phyloP scores from a whole-genome alignment of 2,797 vertebrate genomes.

The Pseudotriccus pelzelni region DNA sequence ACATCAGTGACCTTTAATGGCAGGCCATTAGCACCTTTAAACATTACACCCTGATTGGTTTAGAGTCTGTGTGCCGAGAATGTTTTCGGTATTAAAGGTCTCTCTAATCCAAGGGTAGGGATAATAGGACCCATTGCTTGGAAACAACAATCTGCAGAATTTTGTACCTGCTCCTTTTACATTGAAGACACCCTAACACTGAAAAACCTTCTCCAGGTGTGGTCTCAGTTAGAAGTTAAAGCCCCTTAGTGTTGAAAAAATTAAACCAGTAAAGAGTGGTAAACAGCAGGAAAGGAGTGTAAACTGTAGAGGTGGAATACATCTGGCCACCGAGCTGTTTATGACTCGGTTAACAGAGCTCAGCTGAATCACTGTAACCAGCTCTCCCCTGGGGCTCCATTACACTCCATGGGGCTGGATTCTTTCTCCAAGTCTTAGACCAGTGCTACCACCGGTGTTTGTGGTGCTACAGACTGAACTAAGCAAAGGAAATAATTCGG shows the following conservation, averaged over 20 bases:
- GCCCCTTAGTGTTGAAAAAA: not conserved
- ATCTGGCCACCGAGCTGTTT: not conserved
- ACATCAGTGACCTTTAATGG: conserved; percentile 61
- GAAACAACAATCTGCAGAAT: conserved; percentile 4
- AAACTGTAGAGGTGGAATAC: not conserved
- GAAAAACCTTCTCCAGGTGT: not conserved
- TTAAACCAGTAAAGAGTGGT: not conserved
- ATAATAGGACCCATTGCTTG: conserved; percentile 3
- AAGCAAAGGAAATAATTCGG: not conserved
- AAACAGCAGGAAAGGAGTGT: conserved; percentile 1
- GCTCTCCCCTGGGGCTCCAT: not conserved
- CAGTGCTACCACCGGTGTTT: too few species aligned
- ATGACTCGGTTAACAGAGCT: not conserved
- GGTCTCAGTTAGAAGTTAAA: not conserved
- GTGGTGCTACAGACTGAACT: not conserved
- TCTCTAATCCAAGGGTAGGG: conserved; percentile 42
- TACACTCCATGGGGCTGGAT: too few species aligned
- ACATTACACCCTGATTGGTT: conserved; percentile 23
- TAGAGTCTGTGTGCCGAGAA: conserved; percentile 3
- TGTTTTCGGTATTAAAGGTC: conserved; percentile 20
- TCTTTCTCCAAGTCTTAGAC: not conserved
- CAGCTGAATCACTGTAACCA: not conserved
- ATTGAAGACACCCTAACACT: not conserved
- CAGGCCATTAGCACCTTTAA: conserved; percentile 59
- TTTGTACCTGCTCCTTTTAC: not conserved